Base-by-base conservation (phyloP, 2,888 invertebrate genomes). In the Rhogogaster chlorosoma region DNA sequence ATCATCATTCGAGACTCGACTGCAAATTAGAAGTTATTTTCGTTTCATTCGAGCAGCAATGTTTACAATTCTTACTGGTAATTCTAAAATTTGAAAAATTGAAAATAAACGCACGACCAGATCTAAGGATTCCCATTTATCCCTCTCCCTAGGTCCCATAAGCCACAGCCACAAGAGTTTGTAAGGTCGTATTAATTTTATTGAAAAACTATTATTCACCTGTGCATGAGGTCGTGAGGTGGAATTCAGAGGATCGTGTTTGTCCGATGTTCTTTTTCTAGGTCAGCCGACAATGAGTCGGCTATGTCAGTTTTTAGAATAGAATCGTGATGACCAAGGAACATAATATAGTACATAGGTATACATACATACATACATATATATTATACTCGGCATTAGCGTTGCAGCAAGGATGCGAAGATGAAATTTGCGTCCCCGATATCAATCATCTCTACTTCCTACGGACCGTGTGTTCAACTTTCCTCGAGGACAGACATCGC, bases 391-490 rank as follows among this genome's bases (percentile, higher is more conserved):
- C 6, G n/a, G 7, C 6, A 53, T n/a, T n/a, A 53, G 53, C n/a
- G 53, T 53, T 53, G 53, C 53, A 53, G 53, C 53, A 7, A 53
- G n/a, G 71, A 73, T 73, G 18, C 38, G 2, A 36, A 36, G 36
- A 73, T 38, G 71, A 73, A 73, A 73, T 73, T 73, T 22, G 22
- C 42, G 71, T 42, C 71, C 10, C 42, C 71, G 71, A 73, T 73
- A 73, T 53, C 18, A 73, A 22, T 73, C 71, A 73, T 73, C 71
- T 73, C 71, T 38, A 38, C 18, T 73, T 73, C 71, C 36, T 32
- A 36, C 32, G 32, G 71, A 32, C 12, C 18, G 3, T 9, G 7
- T n/a, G 10, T 42, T 9, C 42, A 42, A 42, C 42, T 42, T 42
- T 42, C 42, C 42, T 42, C 45, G 45, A 45, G 45, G 45, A 45